Conservation (phyloP, 2,113 vertebrate species). For the Stercorarius parasiticus region DNA sequence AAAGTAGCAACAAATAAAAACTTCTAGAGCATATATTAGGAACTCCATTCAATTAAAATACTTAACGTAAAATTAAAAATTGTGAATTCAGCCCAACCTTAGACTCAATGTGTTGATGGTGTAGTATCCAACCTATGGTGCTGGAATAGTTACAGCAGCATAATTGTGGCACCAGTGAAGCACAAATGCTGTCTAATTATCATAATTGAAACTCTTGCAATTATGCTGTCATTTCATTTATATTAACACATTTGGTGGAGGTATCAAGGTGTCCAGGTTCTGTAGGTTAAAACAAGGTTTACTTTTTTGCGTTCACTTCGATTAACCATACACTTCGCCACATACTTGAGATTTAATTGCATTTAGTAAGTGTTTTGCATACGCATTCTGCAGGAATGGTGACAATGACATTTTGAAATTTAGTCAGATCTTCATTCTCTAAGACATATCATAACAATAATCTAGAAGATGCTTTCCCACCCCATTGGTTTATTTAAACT, state of each 20-base stretch:
- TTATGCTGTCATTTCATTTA: constrained; percentile 19
- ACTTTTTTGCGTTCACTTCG: neutral
- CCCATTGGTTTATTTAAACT: neutral
- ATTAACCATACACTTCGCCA: neutral
- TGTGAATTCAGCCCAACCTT: neutral
- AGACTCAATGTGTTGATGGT: neutral
- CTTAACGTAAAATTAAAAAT: neutral
- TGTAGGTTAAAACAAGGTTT: neutral
- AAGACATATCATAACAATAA: neutral
- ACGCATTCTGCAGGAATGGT: neutral
- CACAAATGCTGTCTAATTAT: constrained; percentile 20
- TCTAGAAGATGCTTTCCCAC: neutral
- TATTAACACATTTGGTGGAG: neutral
- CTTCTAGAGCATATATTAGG: neutral
- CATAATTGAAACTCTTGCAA: constrained; percentile 1
- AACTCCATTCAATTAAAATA: neutral
- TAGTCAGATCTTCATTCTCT: neutral
- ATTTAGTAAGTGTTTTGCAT: neutral
- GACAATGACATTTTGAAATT: neutral
- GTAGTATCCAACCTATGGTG: neutral
- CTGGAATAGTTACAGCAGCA: neutral
- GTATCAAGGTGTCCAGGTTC: neutral
- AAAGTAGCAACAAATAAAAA: neutral
- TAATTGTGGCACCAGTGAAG: neutral
- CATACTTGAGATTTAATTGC: neutral